Base-by-base conservation (phyloP, 2,797 vertebrate genomes). In the Danio tinwini region DNA sequence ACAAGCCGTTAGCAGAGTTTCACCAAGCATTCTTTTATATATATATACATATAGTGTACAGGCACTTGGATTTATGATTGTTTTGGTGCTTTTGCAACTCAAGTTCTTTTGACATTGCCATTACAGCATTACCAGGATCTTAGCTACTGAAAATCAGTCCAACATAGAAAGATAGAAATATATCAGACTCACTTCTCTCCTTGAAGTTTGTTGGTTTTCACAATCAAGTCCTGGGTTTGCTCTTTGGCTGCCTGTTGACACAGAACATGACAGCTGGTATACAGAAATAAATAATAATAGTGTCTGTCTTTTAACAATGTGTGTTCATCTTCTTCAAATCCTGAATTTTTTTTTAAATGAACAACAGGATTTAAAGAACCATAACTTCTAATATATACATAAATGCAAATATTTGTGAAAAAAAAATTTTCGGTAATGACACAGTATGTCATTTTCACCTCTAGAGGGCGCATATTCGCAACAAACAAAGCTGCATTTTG, bases 151-250 rank as follows among this genome's bases (percentile, higher is more conserved):
- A 52, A 62, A 64, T 45, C 11, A 44, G 16, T 71, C 58, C 56
- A 50, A 72, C 7, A 5, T 6, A 3, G 7, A 70, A 62, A 42
- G 29, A 29, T 5, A 72, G 1, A 7, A 59, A 50, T 14, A 65
- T 11, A 82, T 68, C 62, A 1, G 47, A 93, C 94, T 94, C 91
- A 99, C 98, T 96, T 98, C 91, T 99, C 97, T 80, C 95, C 95
- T 87, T 98, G 98, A 77, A 99, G 95, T 87, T 98, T 99, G 87
- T 97, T 99, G 72, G 98, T 99, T 94, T 99, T 99, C 47, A 96
- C 93, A 65, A 98, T 98, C 85, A 99, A 91, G 93, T 99, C 98
- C 86, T 99, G 97, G 4, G 98, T 99, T 90, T 99, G 96, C 17
- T 97, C 97, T 87, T 99, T 99, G 29, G 96, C 95, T 83, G 96